phyloP scores from a whole-genome alignment of 2,797 vertebrate species.

The Scyliorhinus canicula region DNA sequence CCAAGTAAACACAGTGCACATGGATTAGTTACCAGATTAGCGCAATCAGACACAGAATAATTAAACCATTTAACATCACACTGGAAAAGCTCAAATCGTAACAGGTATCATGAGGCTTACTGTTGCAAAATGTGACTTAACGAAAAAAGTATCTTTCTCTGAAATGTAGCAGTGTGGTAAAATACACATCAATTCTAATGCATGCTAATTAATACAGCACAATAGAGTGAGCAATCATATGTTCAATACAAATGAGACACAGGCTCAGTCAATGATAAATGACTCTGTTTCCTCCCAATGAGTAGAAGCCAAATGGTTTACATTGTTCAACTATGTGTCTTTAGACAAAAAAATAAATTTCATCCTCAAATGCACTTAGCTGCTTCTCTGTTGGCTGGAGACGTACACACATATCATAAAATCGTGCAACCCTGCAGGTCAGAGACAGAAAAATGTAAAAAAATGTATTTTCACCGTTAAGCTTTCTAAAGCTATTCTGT shows the following conservation, averaged over 20 bases:
- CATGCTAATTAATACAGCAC: constrained; percentile 1
- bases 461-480: not conserved
- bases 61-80: not conserved
- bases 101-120: not conserved
- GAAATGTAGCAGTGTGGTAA: not conserved
- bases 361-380: not conserved
- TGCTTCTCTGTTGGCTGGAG: not conserved
- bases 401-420: not conserved
- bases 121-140: not conserved
- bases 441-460: not conserved
- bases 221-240: not conserved
- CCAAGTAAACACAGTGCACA: not conserved
- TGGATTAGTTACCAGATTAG: not conserved
- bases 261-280: not conserved
- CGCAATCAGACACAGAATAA: not conserved
- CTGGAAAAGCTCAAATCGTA: not conserved
- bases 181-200: not conserved
- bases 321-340: not conserved
- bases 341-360: not conserved
- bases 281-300: not conserved
- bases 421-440: no score
- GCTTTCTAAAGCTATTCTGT: not conserved
- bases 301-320: not conserved
- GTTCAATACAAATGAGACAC: not conserved
- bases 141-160: not conserved